Evolutionary conservation across 2,888 invertebrate genomes (phyloP), one percentile per base, ranked within the genome.

Genomic region (Dasypolia templi): DNA sequence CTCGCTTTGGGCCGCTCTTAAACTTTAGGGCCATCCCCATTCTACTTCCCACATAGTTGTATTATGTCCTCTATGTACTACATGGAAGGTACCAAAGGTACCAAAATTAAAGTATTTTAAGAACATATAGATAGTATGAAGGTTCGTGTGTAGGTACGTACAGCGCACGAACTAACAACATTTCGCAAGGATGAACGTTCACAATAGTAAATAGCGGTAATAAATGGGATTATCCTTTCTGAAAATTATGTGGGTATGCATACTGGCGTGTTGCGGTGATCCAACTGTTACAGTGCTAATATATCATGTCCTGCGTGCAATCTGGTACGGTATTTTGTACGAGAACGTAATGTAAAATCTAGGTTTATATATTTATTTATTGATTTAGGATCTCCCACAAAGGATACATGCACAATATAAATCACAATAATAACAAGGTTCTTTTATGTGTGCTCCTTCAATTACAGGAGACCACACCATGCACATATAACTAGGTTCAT

Each of bases 171-270:
- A 56, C 49, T 64, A 46, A 58, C 35, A 70, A 72, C 42, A 42
- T 55, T 71, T 61, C 46, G 75, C 72, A 75, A 67, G 65, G 26
- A 66, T 81, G 79, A 72, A 68, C 67, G 53, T 81, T 72, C 68
- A 72, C 65, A 82, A 77, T 72, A 62, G 77, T 77, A 82, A 67
- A 77, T 82, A 44, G 61, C 72, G 3, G 80, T 81, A 82, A 82
- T 72, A 81, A 77, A 80, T 80, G 56, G 65, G 80, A 77, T 80
- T 81, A 80, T 80, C 68, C 77, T 58, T 77, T 76, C 64, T 72
- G 71, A 72, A 81, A 67, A 82, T 80, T 77, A 77, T 81, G 61
- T 77, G 72, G 67, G 53, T 66, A 74, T 73, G 80, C 63, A 75
- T 44, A 42, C 46, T 67, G 59, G 61, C 51, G 58, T 55, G 63